phyloP scores from a whole-genome alignment of 2,113 vertebrate species.

The Lipotes vexillifer region DNA sequence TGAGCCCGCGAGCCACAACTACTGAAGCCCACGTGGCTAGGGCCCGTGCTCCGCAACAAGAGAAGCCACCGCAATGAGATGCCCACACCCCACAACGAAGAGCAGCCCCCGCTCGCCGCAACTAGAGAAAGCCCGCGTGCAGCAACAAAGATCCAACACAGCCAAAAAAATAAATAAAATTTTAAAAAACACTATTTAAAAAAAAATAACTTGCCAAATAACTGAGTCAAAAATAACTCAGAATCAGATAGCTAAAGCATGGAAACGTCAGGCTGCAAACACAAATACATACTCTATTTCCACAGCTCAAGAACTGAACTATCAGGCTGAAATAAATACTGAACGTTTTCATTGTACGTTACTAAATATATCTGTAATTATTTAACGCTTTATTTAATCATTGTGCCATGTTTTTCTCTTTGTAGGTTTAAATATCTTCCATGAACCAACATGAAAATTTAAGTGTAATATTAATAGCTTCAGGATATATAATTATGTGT shows the following conservation, averaged over 20 bases:
- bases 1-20: too few species aligned
- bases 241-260: neutral
- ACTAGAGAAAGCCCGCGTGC: too few species aligned
- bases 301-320: neutral
- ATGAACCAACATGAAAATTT: neutral
- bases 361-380: neutral
- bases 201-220: neutral
- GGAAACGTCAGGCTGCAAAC: neutral
- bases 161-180: too few species aligned
- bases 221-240: neutral
- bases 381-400: neutral
- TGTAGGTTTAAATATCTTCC: neutral
- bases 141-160: too few species aligned
- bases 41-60: too few species aligned
- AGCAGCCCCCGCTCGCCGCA: too few species aligned
- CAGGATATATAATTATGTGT: neutral
- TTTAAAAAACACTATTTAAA: too few species aligned
- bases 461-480: neutral
- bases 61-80: too few species aligned
- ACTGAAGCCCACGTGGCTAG: too few species aligned
- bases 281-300: neutral
- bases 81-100: too few species aligned
- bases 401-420: neutral
- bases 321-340: neutral
- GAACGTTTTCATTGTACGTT: neutral